Base-by-base conservation (phyloP, 2,797 vertebrate genomes). In the Danio kyathit region DNA sequence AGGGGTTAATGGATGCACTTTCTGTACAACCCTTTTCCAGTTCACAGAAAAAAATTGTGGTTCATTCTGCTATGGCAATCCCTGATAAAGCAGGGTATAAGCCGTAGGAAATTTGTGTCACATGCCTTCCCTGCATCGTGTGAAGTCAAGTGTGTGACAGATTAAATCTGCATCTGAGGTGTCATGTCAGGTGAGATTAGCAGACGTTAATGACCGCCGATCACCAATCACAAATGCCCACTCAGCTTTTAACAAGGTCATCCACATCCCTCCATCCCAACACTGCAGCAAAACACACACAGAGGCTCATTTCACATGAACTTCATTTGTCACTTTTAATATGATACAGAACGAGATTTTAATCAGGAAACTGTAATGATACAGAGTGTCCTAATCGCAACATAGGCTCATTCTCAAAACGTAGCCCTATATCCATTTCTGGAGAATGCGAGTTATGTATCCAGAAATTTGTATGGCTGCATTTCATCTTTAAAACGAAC, bases 191-290 rank as follows among this genome's bases (percentile, higher is more conserved):
- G 40, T 56, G 69, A 60, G 49, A 38, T 29, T 89, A 88, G 90
- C 87, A 87, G 81, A 87, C 88, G 89, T 91, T 91, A 92, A 94
- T 91, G 90, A 91, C 80, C 87, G 81, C 83, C 88, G 79, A 59
- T 84, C 87, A 83, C 82, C 89, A 82, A 59, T 85, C 84, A 83
- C 87, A 85, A 85, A 81, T 89, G 88, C 85, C 86, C 83, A 87
- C 88, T 93, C 91, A 90, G 89, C 90, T 88, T 83, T 87, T 86
- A 88, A 89, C 92, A 94, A 94, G 91, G 93, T 93, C 91, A 91
- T 82, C 79, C 17, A 81, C 82, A 87, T 10, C 70, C 52, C 83
- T 79, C 43, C 49, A 60, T 13, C 38, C 16, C 46, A 13, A 44
- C 6, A 38, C 41, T 52, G 61, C 79, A 82, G 56, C 87, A 84